A percentile compares a stretch with the other conserved stretches of the same genome.
Evolutionary conservation across 2,113 vertebrate genomes (phyloP).

Genomic region (Psittacula cyanocephala): DNA sequence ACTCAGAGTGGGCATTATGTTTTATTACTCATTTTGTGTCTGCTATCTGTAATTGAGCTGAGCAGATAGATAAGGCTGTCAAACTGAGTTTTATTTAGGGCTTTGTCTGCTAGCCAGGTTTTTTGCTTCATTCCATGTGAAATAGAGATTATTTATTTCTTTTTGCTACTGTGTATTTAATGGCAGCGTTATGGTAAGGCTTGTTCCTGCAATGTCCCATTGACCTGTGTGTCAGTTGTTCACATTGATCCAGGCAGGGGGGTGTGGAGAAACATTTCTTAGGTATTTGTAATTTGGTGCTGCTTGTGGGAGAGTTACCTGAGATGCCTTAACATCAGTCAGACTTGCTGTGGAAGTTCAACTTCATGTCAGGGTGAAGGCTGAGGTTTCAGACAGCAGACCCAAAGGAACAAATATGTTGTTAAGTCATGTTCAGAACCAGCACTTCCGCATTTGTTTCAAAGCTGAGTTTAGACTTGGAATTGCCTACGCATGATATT

Average conservation of each 20-base stretch:
- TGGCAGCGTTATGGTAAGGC: neutral
- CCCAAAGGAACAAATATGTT: neutral
- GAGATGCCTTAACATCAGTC: neutral
- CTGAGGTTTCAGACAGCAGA: neutral
- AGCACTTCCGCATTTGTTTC: neutral
- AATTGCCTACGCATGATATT: neutral
- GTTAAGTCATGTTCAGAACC: neutral
- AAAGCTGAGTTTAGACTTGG: neutral
- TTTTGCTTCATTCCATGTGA: neutral
- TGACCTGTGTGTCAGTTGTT: fast-evolving
- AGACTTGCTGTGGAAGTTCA: neutral
- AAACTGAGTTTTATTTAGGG: neutral
- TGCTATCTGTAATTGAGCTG: neutral
- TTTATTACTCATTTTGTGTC: neutral
- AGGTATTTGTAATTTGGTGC: neutral
- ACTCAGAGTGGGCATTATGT: fast-evolving
- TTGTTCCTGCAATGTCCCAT: neutral
- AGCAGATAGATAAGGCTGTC: neutral
- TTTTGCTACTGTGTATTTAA: neutral
- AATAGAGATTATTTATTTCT: neutral
- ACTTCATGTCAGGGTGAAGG: neutral
- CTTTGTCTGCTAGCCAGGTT: neutral
- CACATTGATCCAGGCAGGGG: neutral
- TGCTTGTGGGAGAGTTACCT: neutral
- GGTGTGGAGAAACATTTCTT: neutral